These are phyloP conservation scores for Chlorops oryzae DNA, from an alignment of 1,140 invertebrate genomes.

Conservation along the genomic window DNA sequence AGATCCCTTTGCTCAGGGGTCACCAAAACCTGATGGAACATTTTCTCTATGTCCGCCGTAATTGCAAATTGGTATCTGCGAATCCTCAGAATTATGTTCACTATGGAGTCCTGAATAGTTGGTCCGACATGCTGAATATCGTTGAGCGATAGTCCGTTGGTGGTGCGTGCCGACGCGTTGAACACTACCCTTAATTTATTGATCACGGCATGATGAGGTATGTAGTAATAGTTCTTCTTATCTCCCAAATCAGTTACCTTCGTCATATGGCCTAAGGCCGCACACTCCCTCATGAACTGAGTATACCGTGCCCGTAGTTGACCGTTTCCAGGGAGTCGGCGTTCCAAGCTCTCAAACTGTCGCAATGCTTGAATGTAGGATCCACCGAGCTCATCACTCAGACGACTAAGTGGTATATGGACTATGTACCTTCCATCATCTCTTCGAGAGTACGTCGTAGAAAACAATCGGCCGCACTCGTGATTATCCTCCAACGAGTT, in stretches of 20 bases:
- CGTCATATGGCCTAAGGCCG: conserved; percentile 10
- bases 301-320: neutral
- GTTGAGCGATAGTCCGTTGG: conserved; percentile 29
- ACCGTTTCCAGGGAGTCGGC: neutral
- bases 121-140: conserved; percentile 34
- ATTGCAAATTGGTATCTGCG: conserved; percentile 27
- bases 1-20: too few relatives aligned
- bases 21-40: conserved; percentile 41
- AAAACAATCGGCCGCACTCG: too few relatives aligned
- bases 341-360: neutral
- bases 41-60: conserved; percentile 35
- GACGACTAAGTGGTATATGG: too few relatives aligned
- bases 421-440: too few relatives aligned
- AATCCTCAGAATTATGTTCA: conserved; percentile 39
- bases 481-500: too few relatives aligned
- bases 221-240: conserved; percentile 3
- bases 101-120: conserved; percentile 32
- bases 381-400: neutral
- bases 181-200: conserved; percentile 36
- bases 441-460: too few relatives aligned
- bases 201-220: conserved; percentile 12
- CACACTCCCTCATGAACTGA: conserved; percentile 9
- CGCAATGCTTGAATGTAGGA: conserved; percentile 1
- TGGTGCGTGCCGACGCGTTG: conserved; percentile 23
- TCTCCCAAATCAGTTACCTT: neutral